Base-by-base conservation (phyloP, 2,113 vertebrate species). In the Corythaixoides concolor region DNA sequence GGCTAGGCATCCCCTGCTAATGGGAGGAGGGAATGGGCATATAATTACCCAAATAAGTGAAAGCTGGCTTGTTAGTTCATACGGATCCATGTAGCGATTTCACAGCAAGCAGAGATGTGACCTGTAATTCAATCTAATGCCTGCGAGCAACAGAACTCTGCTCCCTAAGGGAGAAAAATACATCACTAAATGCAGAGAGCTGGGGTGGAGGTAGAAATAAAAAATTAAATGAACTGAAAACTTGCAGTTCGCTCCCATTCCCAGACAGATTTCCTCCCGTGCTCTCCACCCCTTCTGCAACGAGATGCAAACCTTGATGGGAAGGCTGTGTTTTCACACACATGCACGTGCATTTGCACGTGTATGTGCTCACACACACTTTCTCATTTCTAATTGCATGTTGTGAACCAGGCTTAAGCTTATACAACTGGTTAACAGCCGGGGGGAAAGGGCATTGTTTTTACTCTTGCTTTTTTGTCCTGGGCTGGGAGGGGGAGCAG, bases 311-410 rank as follows among this genome's bases (percentile, higher is more conserved):
- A 21, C 22, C 27, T 56, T 7, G 12, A 11, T 6, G 37, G 1
- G 0, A 15, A 77, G 18, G 15, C 13, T 26, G 35, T n/a, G 13
- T 23, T 92, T 85, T 60, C 56, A 72, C 12, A n/a, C 8, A 3
- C 1, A 1, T 5, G 15, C 20, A 6, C 1, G 0, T 11, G 12
- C 15, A 8, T 9, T 62, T 74, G 47, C 27, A 55, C 13, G 2
- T 8, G 18, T 41, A 37, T 53, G 62, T 53, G 27, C 2, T 1
- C 32, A 19, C 26, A 12, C 4, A 24, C 7, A 16, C 5, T 11
- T 60, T 32, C 56, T 72, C 17, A 27, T 41, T 60, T 72, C 19
- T 22, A 24, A 8, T 24, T 43, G 35, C 13, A 12, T 28, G n/a
- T n/a, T 49, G 37, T 32, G 74, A 43, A 28, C 6, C 9, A 55